These are phyloP conservation scores for Selenia dentaria DNA, from an alignment of 2,888 invertebrate species.

Conservation along the genomic window DNA sequence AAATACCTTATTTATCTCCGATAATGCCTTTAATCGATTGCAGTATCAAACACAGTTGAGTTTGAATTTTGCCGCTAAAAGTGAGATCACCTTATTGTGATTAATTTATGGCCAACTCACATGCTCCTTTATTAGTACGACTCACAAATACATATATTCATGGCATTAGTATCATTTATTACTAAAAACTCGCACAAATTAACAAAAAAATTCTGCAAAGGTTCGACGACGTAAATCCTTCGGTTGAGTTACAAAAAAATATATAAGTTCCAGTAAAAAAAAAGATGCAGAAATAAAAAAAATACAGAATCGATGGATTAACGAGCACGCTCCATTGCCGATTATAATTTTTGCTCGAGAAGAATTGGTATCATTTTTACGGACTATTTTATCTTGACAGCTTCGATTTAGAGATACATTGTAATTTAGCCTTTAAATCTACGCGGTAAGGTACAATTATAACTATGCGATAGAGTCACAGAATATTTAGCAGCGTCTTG, in stretches of 20 bases:
- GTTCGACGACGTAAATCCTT: conserved; percentile 52
- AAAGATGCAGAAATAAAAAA: conserved; percentile 43
- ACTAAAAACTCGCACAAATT: conserved; percentile 8
- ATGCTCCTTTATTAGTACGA: no score
- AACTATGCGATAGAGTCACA: no score
- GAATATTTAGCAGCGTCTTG: no score
- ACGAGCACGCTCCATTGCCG: conserved; percentile 74
- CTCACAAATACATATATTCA: no score
- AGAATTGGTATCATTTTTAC: conserved; percentile 46
- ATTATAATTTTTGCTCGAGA: conserved; percentile 65
- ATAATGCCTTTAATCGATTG: no score
- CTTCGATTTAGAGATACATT: neutral
- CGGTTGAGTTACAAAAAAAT: conserved; percentile 36
- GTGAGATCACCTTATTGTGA: no score
- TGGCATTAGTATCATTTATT: neutral
- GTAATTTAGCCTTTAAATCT: neutral
- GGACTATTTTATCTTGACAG: conserved; percentile 17
- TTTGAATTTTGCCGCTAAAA: no score
- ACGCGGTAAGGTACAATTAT: no score
- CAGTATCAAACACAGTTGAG: no score
- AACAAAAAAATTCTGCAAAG: conserved; percentile 50
- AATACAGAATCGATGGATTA: conserved; percentile 60
- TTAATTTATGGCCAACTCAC: no score
- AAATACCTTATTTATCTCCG: no score
- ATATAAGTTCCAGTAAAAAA: conserved; percentile 32